Evolutionary conservation across 2,888 invertebrate genomes (phyloP).

Genomic region (Galerucella pusilla): DNA sequence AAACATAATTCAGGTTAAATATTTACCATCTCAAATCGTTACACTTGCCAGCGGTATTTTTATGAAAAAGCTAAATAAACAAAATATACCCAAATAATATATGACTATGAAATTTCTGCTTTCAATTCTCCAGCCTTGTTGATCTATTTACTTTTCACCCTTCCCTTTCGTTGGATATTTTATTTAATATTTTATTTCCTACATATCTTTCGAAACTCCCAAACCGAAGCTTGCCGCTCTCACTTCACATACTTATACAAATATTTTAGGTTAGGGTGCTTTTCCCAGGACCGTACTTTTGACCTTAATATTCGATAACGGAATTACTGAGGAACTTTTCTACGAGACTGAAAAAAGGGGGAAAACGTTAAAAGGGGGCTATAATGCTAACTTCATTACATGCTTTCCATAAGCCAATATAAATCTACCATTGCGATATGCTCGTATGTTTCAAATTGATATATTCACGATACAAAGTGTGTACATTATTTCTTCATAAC

Average conservation of each 20-base stretch:
- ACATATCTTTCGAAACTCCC: constrained; percentile 17
- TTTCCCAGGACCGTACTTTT: constrained; percentile 2
- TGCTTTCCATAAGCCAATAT: too few species aligned
- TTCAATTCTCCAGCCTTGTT: constrained; percentile 20
- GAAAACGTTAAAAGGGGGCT: too few species aligned
- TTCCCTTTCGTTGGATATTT: constrained; percentile 36
- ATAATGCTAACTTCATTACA: too few species aligned
- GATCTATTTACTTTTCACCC: constrained; percentile 32
- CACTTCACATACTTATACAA: constrained; percentile 35
- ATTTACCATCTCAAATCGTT: not conserved
- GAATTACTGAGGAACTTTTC: too few species aligned
- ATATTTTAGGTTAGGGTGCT: constrained; percentile 35
- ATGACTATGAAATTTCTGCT: constrained; percentile 13
- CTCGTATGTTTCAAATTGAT: too few species aligned
- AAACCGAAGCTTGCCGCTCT: constrained; percentile 34
- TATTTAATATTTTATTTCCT: constrained; percentile 42
- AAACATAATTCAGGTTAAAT: not conserved
- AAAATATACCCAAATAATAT: constrained; percentile 13
- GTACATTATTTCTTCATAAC: too few species aligned
- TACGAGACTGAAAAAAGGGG: too few species aligned
- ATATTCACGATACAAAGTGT: too few species aligned
- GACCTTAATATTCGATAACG: not conserved
- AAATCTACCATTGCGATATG: too few species aligned
- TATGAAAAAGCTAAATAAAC: constrained; percentile 7
- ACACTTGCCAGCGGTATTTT: not conserved